phyloP scores from a whole-genome alignment of 2,113 vertebrate genomes.

The Thunnus maccoyii region DNA sequence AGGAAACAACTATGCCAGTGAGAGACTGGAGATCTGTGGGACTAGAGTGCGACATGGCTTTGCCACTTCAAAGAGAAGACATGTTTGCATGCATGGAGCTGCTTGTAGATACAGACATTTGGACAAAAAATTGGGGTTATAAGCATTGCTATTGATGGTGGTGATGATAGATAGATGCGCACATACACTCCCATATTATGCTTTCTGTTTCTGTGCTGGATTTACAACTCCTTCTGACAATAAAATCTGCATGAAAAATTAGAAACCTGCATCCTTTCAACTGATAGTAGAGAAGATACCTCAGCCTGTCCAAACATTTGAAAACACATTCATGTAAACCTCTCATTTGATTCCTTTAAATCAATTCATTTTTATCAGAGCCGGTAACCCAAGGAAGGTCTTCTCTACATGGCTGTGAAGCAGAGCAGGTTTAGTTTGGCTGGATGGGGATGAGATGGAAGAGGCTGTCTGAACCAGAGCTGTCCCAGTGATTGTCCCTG shows the following conservation, averaged over 20 bases:
- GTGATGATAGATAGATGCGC: not conserved
- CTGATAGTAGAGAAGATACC: too few species aligned
- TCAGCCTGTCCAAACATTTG: not conserved
- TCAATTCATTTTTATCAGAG: slow-evolving; percentile 1
- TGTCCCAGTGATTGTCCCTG: slow-evolving; percentile 86
- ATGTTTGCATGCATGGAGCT: not conserved
- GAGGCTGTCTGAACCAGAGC: slow-evolving; percentile 55
- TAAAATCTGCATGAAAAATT: too few species aligned
- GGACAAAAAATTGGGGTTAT: not conserved
- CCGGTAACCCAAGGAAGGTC: not conserved
- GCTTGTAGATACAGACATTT: not conserved
- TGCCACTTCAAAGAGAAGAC: not conserved
- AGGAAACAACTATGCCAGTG: not conserved
- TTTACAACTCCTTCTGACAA: too few species aligned
- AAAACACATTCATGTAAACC: too few species aligned
- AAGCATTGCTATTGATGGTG: not conserved
- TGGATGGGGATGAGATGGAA: slow-evolving; percentile 64
- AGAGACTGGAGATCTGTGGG: not conserved
- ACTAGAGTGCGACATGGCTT: not conserved
- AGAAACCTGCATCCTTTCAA: not conserved
- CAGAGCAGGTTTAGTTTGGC: slow-evolving; percentile 49
- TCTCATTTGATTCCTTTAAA: slow-evolving; percentile 5
- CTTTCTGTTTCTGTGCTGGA: too few species aligned
- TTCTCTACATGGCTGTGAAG: slow-evolving; percentile 18
- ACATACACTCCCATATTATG: not conserved